A percentile compares a stretch with the other conserved stretches of the same genome.
Evolutionary conservation across 2,888 invertebrate species (phyloP).

Genomic region (Habrosyne pyritoides): DNA sequence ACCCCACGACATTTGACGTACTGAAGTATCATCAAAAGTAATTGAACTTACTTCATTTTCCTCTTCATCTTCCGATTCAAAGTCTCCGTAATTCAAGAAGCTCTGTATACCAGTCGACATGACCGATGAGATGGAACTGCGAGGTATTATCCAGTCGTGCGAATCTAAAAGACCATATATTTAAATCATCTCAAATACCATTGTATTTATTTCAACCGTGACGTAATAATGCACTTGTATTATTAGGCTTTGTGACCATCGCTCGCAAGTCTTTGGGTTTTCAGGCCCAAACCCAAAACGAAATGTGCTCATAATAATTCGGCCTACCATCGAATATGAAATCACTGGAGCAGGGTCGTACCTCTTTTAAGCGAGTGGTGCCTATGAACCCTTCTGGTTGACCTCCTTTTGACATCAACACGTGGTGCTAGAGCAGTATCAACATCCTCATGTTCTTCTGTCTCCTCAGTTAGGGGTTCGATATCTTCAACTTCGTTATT

Average conservation of each 20-base stretch:
- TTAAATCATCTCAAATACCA: too few species aligned
- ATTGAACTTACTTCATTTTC: conserved; percentile 39
- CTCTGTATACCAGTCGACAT: conserved; percentile 70
- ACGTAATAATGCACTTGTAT: too few species aligned
- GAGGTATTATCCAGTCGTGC: conserved; percentile 76
- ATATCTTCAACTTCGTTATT: conserved; percentile 65
- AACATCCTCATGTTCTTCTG: conserved; percentile 19
- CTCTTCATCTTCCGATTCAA: conserved; percentile 57
- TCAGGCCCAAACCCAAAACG: too few species aligned
- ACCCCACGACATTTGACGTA: too few species aligned
- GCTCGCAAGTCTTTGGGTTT: too few species aligned
- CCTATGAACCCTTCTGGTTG: conserved; percentile 58
- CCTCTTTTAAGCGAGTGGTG: conserved; percentile 71
- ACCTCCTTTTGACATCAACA: conserved; percentile 62
- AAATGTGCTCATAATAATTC: too few species aligned
- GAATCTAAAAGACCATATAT: conserved; percentile 51
- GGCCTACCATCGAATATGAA: too few species aligned
- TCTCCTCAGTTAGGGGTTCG: conserved; percentile 62
- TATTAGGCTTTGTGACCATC: too few species aligned
- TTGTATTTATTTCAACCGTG: too few species aligned
- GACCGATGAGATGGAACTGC: conserved; percentile 71
- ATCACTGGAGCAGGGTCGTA: too few species aligned
- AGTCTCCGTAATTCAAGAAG: conserved; percentile 62
- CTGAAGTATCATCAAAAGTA: too few species aligned
- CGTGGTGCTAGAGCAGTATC: conserved; percentile 48